phyloP scores from a whole-genome alignment of 2,888 invertebrate species.

The Atherix ibis region DNA sequence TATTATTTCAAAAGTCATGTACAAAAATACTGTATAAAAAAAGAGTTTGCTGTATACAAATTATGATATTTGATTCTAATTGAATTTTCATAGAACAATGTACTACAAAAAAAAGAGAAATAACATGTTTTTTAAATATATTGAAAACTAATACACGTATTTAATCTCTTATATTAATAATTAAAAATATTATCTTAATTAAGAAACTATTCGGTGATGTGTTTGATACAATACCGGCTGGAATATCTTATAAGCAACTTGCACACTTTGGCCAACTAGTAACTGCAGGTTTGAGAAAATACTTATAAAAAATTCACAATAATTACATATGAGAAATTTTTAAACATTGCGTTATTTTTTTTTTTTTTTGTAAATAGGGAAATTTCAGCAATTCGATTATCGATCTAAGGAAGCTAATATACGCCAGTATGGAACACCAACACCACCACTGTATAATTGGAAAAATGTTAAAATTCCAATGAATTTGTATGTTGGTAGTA shows the following conservation, averaged over 20 bases:
- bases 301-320: background rate
- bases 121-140: too few relatives aligned
- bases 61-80: too few relatives aligned
- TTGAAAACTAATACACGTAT: too few relatives aligned
- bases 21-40: too few relatives aligned
- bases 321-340: background rate
- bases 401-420: constrained; percentile 19
- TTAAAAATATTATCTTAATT: too few relatives aligned
- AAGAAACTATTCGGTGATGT: too few relatives aligned
- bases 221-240: constrained; percentile 26
- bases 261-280: constrained; percentile 27
- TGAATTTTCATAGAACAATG: too few relatives aligned
- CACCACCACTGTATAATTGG: constrained; percentile 23
- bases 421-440: constrained; percentile 19
- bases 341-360: constrained; percentile 1
- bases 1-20: too few relatives aligned
- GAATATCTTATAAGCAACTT: constrained; percentile 24
- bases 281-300: constrained; percentile 20
- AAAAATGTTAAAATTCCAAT: constrained; percentile 22
- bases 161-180: too few relatives aligned
- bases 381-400: constrained; percentile 26
- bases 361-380: constrained; percentile 15
- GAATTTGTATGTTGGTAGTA: constrained; percentile 22
- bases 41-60: too few relatives aligned
- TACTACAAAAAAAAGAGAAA: constrained; percentile 1